phyloP scores from a whole-genome alignment of 2,113 vertebrate genomes.

The Ursus arctos region DNA sequence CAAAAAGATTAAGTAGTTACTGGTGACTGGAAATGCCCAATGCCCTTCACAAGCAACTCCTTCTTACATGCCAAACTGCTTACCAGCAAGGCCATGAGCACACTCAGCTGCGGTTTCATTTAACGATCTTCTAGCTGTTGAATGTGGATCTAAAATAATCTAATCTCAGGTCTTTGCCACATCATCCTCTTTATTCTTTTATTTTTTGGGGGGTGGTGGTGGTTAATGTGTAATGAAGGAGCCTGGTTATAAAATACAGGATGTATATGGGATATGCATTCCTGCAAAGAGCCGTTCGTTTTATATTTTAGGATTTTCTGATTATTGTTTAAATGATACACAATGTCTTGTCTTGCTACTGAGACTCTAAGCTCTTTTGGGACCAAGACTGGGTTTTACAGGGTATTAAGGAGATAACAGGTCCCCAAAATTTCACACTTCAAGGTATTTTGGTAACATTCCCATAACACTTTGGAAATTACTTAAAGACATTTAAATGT shows the following conservation, averaged over 20 bases:
- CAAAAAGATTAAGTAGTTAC: neutral
- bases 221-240: conserved; percentile 10
- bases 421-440: conserved; percentile 17
- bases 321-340: conserved; percentile 32
- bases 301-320: conserved; percentile 18
- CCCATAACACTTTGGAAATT: neutral
- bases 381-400: neutral
- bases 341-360: neutral
- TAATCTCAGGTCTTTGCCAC: neutral
- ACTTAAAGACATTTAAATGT: conserved; percentile 35
- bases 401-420: neutral
- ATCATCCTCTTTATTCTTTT: neutral
- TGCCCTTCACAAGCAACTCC: neutral
- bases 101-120: neutral
- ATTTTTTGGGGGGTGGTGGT: neutral
- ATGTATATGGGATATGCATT: neutral
- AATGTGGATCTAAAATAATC: conserved; percentile 25
- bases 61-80: neutral
- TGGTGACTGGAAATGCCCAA: neutral
- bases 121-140: neutral
- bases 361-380: neutral
- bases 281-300: neutral
- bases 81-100: neutral
- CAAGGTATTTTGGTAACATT: conserved; percentile 37
- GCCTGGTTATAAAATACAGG: neutral